Conservation (phyloP, 2,888 invertebrate species). For the Endomychus coccineus region DNA sequence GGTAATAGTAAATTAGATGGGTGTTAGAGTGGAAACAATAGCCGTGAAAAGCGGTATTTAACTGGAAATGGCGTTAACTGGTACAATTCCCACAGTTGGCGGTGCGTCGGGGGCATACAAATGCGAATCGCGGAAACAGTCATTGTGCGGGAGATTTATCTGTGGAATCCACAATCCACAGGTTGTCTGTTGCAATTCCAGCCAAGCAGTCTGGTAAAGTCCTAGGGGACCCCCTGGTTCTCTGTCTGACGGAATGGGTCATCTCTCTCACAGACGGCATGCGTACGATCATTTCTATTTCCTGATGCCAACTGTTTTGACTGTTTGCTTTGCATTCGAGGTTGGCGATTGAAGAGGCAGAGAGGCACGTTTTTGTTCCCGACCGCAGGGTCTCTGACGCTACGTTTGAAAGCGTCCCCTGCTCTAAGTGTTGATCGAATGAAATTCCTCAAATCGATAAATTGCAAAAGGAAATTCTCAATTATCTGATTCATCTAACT, state of each 20-base stretch:
- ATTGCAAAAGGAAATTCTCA: too few relatives aligned
- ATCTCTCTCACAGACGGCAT: conserved; percentile 38
- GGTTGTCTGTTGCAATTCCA: conserved; percentile 26
- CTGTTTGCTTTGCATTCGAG: conserved; percentile 20
- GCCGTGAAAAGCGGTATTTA: conserved; percentile 17
- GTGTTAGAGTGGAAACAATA: conserved; percentile 16
- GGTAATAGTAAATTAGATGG: conserved; percentile 10
- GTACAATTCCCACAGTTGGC: conserved; percentile 20
- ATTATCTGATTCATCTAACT: too few relatives aligned
- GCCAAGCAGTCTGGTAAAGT: conserved; percentile 37
- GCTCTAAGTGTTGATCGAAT: too few relatives aligned
- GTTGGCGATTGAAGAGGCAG: conserved; percentile 3
- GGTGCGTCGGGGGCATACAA: conserved; percentile 23
- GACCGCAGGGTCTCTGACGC: too few relatives aligned
- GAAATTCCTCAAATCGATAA: too few relatives aligned
- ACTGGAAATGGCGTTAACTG: conserved; percentile 17
- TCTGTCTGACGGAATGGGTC: conserved; percentile 40
- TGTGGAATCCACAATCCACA: conserved; percentile 44
- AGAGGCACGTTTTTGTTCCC: too few relatives aligned
- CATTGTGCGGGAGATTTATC: conserved; percentile 40
- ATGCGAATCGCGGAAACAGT: conserved; percentile 30
- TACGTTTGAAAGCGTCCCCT: too few relatives aligned
- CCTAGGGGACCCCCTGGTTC: conserved; percentile 36
- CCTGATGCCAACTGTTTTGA: conserved; percentile 31
- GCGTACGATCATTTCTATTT: conserved; percentile 36